phyloP scores from a whole-genome alignment of 2,113 vertebrate species.

The Ceyx cyanopectus region DNA sequence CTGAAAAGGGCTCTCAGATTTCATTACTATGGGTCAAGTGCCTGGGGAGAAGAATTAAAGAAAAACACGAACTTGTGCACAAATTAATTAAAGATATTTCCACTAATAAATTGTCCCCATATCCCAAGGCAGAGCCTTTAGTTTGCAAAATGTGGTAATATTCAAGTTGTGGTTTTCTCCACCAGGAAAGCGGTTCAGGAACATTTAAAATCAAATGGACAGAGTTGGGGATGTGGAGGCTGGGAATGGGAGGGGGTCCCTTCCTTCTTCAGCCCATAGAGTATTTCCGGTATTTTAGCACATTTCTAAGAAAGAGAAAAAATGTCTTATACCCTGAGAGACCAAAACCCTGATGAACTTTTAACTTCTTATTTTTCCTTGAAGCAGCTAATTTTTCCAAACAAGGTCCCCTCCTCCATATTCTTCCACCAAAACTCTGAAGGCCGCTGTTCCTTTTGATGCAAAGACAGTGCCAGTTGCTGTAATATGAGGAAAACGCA shows the following conservation, averaged over 20 bases:
- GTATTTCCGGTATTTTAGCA: slow-evolving; percentile 42
- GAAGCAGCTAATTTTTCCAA: slow-evolving; percentile 34
- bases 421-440: slow-evolving; percentile 34
- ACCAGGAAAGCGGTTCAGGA: slow-evolving; percentile 62
- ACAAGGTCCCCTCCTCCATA: slow-evolving; percentile 20
- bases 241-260: not conserved
- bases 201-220: slow-evolving; percentile 72
- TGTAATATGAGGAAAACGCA: slow-evolving; percentile 48
- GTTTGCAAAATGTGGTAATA: slow-evolving; percentile 75
- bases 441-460: slow-evolving; percentile 11
- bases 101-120: slow-evolving; percentile 81
- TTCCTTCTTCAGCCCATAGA: slow-evolving; percentile 31
- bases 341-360: not conserved
- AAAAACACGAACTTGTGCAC: slow-evolving; percentile 81
- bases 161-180: slow-evolving; percentile 76
- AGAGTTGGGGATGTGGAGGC: not conserved
- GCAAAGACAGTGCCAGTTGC: slow-evolving; percentile 38
- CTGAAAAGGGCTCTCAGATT: slow-evolving; percentile 78
- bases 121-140: slow-evolving; percentile 78
- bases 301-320: slow-evolving; percentile 30
- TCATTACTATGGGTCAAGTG: slow-evolving; percentile 80
- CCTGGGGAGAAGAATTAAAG: slow-evolving; percentile 82
- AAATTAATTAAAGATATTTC: slow-evolving; percentile 84
- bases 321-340: not conserved
- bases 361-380: slow-evolving; percentile 39